Evolutionary conservation across 1,140 invertebrate genomes (phyloP).

Genomic region (Heterodera schachtii): DNA sequence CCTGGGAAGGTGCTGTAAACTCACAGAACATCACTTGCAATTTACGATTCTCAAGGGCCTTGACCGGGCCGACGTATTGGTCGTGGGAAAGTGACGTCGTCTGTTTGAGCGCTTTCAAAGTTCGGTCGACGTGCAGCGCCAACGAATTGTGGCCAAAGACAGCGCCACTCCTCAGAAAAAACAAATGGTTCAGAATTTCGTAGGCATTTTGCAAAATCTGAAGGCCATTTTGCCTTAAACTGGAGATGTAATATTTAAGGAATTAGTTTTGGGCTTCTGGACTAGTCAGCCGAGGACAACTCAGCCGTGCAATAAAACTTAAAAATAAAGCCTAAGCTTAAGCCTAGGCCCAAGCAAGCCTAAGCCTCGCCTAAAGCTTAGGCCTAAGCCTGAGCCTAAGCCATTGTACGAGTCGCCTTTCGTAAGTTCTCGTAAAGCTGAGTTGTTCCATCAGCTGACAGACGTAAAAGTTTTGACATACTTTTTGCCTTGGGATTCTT

Average conservation of each 20-base stretch:
- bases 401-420: too few species aligned
- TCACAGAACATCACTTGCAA: conserved; percentile 12
- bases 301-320: too few species aligned
- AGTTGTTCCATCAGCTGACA: too few species aligned
- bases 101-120: conserved; percentile 2
- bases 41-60: conserved; percentile 17
- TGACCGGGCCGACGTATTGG: conserved; percentile 18
- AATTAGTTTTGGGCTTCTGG: neutral
- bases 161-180: conserved; percentile 11
- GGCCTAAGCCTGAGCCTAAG: too few species aligned
- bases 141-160: neutral
- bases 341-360: too few species aligned
- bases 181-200: conserved; percentile 16
- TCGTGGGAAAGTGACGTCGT: conserved; percentile 28
- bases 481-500: conserved; percentile 1
- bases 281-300: too few species aligned
- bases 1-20: neutral
- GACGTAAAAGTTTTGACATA: neutral
- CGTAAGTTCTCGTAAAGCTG: too few species aligned
- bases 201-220: conserved; percentile 15
- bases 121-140: neutral
- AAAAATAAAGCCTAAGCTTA: too few species aligned
- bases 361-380: too few species aligned
- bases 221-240: conserved; percentile 10
- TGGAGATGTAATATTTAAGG: neutral